phyloP scores from a whole-genome alignment of 2,888 invertebrate species.

The Drosophila gaucha region DNA sequence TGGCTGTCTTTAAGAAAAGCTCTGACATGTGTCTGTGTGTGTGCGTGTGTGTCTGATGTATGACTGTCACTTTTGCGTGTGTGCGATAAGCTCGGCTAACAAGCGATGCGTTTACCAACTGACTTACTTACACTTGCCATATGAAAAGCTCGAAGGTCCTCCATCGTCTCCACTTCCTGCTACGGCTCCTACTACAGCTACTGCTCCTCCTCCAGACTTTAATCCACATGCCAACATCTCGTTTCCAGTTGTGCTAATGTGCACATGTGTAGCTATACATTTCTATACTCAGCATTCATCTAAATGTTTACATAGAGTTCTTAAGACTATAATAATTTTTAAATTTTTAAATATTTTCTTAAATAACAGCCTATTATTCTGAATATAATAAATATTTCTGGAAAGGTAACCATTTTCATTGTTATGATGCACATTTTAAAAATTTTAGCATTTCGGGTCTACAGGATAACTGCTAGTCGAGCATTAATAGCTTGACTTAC shows the following conservation, averaged over 20 bases:
- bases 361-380: neutral
- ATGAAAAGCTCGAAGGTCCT: constrained; percentile 18
- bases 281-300: constrained; percentile 6
- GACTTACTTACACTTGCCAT: constrained; percentile 53
- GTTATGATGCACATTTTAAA: too few species aligned
- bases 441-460: neutral
- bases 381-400: too few species aligned
- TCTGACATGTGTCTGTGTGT: constrained; percentile 6
- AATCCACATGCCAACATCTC: constrained; percentile 11
- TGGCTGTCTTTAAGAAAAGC: constrained; percentile 39
- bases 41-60: constrained; percentile 55
- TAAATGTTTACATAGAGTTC: neutral
- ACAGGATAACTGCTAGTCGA: neutral
- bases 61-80: constrained; percentile 71
- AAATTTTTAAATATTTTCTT: neutral
- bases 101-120: constrained; percentile 59
- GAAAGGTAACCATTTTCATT: too few species aligned
- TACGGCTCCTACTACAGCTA: neutral
- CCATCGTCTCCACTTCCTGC: neutral
- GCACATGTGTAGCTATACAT: constrained; percentile 31
- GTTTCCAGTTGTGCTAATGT: constrained; percentile 30
- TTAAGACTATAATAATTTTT: neutral
- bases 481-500: too few species aligned
- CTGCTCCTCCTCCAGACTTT: neutral
- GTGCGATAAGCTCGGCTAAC: constrained; percentile 70